Evolutionary conservation across 2,888 invertebrate species (phyloP).

Genomic region (Apamea crenata): DNA sequence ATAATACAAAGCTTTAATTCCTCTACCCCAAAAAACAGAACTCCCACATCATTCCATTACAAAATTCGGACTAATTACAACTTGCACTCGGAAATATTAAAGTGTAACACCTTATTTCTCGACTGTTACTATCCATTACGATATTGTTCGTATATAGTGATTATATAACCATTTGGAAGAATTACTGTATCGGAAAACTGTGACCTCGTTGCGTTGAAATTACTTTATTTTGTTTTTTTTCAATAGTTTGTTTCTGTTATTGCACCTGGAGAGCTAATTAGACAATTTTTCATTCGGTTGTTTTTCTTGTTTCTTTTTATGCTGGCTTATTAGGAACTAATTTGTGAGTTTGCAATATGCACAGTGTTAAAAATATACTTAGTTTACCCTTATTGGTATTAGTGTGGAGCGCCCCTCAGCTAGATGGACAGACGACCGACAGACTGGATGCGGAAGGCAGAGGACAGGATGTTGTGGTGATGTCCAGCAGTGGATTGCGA

Average conservation of each 20-base stretch:
- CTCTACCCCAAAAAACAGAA: constrained; percentile 1
- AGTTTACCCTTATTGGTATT: too few relatives aligned
- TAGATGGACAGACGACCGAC: too few relatives aligned
- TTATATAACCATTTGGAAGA: constrained; percentile 57
- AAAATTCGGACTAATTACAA: constrained; percentile 44
- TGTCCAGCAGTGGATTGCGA: too few relatives aligned
- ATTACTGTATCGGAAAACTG: constrained; percentile 49
- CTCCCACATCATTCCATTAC: constrained; percentile 23
- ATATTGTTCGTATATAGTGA: constrained; percentile 54
- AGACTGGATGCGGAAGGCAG: too few relatives aligned
- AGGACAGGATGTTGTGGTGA: too few relatives aligned
- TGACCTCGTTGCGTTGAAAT: constrained; percentile 54
- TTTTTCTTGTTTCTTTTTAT: background rate
- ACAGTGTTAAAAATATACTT: background rate
- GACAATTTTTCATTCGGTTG: background rate
- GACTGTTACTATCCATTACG: constrained; percentile 57
- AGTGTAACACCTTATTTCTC: constrained; percentile 34
- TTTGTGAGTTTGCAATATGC: background rate
- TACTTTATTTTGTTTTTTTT: constrained; percentile 31
- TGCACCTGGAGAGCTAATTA: background rate
- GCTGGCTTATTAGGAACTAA: background rate
- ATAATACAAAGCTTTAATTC: background rate
- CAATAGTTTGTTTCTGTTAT: background rate
- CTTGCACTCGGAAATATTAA: constrained; percentile 53
- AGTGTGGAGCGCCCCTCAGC: too few relatives aligned